A percentile compares a stretch with the other conserved stretches of the same genome.
These are phyloP conservation scores for Orussus abietinus DNA, from an alignment of 1,140 invertebrate species.

Conservation along the genomic window DNA sequence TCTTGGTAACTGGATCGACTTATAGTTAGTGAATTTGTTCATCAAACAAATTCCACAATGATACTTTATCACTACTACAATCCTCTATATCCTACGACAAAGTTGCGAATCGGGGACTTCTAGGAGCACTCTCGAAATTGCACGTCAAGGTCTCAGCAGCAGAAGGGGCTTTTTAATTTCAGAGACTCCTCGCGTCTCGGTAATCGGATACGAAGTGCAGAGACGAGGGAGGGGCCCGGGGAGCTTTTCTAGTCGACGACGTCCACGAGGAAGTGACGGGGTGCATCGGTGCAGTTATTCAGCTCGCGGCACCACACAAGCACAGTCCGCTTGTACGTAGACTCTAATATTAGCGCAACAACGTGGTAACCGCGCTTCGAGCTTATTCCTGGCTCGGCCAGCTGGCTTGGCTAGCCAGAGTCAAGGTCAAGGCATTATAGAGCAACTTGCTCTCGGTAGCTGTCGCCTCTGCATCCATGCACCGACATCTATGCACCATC, in stretches of 20 bases:
- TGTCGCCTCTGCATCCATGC: too few relatives aligned
- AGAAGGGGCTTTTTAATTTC: slow-evolving; percentile 7
- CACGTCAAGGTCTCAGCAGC: too few relatives aligned
- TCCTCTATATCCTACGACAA: too few relatives aligned
- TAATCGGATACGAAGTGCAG: background rate
- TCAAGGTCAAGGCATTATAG: slow-evolving; percentile 48
- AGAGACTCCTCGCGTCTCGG: slow-evolving; percentile 2
- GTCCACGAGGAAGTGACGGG: slow-evolving; percentile 23
- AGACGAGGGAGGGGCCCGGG: background rate
- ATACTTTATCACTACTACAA: too few relatives aligned
- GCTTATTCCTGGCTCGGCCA: slow-evolving; percentile 43
- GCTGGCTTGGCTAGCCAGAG: slow-evolving; percentile 47
- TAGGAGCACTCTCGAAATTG: too few relatives aligned
- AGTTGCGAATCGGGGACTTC: background rate
- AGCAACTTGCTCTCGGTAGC: too few relatives aligned
- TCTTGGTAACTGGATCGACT: too few relatives aligned
- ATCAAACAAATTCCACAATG: too few relatives aligned
- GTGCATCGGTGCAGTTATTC: slow-evolving; percentile 37
- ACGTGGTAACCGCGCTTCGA: slow-evolving; percentile 42
- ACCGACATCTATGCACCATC: too few relatives aligned
- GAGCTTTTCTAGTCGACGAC: slow-evolving; percentile 15
- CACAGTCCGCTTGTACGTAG: too few relatives aligned
- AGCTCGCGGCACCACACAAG: slow-evolving; percentile 32
- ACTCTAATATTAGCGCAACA: slow-evolving; percentile 47
- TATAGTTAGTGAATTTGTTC: too few relatives aligned